These are phyloP conservation scores for Vanessa tameamea DNA, from an alignment of 1,140 invertebrate species.

Conservation along the genomic window DNA sequence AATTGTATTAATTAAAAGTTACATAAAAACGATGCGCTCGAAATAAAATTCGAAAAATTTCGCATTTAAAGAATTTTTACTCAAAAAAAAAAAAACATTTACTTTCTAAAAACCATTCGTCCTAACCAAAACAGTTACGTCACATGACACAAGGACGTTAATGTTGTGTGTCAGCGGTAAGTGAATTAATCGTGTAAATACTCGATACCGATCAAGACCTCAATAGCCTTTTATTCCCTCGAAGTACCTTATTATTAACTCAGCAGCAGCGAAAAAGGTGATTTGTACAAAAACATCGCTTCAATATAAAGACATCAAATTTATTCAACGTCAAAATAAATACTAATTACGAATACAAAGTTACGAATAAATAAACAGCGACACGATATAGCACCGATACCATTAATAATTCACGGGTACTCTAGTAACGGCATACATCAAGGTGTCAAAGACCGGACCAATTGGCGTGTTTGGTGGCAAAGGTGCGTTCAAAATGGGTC, in stretches of 20 bases:
- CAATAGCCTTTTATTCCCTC: background rate
- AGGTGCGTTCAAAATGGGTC: conserved; percentile 58
- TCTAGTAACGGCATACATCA: conserved; percentile 67
- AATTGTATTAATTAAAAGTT: no score
- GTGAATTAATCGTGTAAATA: conserved; percentile 60
- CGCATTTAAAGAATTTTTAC: no score
- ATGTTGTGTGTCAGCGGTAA: conserved; percentile 51
- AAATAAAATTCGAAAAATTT: no score
- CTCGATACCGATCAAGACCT: conserved; percentile 39
- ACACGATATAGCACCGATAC: conserved; percentile 11
- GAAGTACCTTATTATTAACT: background rate
- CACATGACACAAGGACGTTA: conserved; percentile 47
- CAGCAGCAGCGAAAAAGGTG: background rate
- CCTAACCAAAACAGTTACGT: conserved; percentile 51
- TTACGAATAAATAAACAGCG: conserved; percentile 20
- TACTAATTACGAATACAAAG: conserved; percentile 44
- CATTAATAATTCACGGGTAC: conserved; percentile 46
- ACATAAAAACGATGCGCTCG: no score
- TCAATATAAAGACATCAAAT: conserved; percentile 41
- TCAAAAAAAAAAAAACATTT: background rate
- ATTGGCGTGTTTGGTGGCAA: conserved; percentile 59
- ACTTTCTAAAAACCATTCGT: conserved; percentile 19
- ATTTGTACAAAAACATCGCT: background rate
- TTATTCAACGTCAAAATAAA: conserved; percentile 35
- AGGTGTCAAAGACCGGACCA: conserved; percentile 68